phyloP scores from a whole-genome alignment of 2,113 vertebrate genomes.

The Sphaerodactylus townsendi region DNA sequence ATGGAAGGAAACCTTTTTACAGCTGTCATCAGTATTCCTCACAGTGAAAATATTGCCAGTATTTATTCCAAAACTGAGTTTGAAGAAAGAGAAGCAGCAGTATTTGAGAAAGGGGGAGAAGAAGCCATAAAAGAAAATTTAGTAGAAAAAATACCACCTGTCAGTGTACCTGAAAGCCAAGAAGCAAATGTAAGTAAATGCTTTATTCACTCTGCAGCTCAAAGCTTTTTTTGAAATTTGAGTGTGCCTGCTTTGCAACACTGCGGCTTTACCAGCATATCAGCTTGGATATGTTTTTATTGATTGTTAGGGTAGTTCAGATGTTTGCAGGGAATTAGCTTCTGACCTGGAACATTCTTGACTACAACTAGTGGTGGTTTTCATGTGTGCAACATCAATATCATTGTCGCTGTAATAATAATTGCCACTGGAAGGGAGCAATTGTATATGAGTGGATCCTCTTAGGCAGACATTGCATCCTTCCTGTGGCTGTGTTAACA shows the following conservation, averaged over 20 bases:
- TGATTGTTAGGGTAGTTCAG: neutral
- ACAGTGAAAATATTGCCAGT: constrained; percentile 76
- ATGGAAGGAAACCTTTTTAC: constrained; percentile 45
- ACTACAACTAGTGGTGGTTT: neutral
- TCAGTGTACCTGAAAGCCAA: constrained; percentile 50
- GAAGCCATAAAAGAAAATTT: constrained; percentile 73
- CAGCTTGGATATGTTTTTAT: neutral
- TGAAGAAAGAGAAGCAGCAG: constrained; percentile 54
- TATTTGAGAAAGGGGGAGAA: constrained; percentile 74
- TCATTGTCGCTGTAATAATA: neutral
- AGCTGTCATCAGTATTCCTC: constrained; percentile 80
- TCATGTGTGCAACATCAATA: neutral
- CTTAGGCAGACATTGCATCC: neutral
- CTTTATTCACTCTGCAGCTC: constrained; percentile 3
- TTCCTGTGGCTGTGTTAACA: neutral
- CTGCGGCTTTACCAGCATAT: neutral
- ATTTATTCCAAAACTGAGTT: constrained; percentile 64
- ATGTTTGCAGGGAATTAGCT: neutral
- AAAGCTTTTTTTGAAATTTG: neutral
- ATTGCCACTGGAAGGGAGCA: neutral
- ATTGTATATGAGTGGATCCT: neutral
- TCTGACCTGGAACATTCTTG: neutral
- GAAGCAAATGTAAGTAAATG: constrained; percentile 70
- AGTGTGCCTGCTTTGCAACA: neutral
- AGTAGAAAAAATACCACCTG: constrained; percentile 55